Percentiles rank a stretch among this genome's conserved stretches.
Evolutionary conservation across 2,888 invertebrate species (phyloP).

Genomic region (Agrilus mali): DNA sequence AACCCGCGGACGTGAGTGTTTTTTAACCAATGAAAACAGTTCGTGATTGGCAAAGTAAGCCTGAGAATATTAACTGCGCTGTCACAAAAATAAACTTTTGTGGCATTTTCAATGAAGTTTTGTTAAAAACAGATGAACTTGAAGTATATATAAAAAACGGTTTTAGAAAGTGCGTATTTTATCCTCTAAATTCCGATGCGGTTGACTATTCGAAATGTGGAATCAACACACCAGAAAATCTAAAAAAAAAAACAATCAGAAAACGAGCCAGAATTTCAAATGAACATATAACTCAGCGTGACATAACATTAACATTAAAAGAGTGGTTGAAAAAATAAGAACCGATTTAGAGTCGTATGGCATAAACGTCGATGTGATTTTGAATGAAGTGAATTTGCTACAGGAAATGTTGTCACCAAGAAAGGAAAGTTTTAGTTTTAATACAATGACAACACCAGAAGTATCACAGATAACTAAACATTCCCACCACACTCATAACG

Average conservation of each 20-base stretch:
- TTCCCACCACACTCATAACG: too few species aligned
- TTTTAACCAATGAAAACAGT: conserved; percentile 20
- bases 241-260: background rate
- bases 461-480: too few species aligned
- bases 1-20: conserved; percentile 20
- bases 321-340: background rate
- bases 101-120: conserved; percentile 13
- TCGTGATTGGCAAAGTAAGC: conserved; percentile 12
- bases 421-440: too few species aligned
- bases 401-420: too few species aligned
- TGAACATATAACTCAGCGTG: background rate
- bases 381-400: too few species aligned
- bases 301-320: background rate
- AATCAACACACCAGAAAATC: conserved; percentile 8
- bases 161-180: conserved; percentile 15
- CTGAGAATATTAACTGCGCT: conserved; percentile 11
- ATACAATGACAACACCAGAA: too few species aligned
- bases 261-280: background rate
- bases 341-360: background rate
- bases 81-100: conserved; percentile 19
- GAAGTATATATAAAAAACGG: conserved; percentile 11
- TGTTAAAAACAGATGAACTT: conserved; percentile 4
- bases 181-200: conserved; percentile 13
- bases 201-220: conserved; percentile 16
- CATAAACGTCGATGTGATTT: too few species aligned